phyloP scores from a whole-genome alignment of 2,797 vertebrate genomes.

The Mormyrops attenuatus region DNA sequence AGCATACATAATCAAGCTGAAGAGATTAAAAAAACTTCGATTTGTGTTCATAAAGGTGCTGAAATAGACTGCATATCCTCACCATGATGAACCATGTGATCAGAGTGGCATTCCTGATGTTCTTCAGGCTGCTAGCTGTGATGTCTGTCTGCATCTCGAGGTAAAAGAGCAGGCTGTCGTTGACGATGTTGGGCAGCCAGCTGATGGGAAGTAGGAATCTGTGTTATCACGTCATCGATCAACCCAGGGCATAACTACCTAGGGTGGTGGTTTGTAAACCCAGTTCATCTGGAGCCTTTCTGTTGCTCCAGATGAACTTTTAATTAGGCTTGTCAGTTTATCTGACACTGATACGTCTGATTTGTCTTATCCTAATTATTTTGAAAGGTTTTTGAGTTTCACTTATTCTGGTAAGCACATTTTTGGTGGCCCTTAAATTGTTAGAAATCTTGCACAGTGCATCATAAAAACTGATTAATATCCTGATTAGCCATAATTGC shows the following conservation, averaged over 20 bases:
- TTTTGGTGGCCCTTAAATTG: background rate
- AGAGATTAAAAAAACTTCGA: background rate
- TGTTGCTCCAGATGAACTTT: background rate
- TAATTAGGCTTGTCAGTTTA: background rate
- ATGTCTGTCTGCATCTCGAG: slow-evolving; percentile 85
- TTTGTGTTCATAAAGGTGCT: background rate
- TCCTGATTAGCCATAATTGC: background rate
- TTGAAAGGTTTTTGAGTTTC: background rate
- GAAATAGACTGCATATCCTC: slow-evolving; percentile 60
- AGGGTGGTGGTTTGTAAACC: slow-evolving; percentile 60
- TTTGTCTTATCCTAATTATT: slow-evolving; percentile 4
- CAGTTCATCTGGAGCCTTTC: slow-evolving; percentile 78
- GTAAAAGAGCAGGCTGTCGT: slow-evolving; percentile 87
- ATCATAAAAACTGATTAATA: background rate
- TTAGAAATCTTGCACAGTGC: background rate
- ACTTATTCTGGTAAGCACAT: background rate
- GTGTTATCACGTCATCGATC: slow-evolving; percentile 39
- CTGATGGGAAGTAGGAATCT: slow-evolving; percentile 62
- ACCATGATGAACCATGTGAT: slow-evolving; percentile 97
- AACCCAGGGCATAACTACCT: slow-evolving; percentile 18
- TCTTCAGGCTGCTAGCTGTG: slow-evolving; percentile 61
- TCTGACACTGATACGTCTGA: background rate
- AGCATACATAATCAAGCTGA: background rate
- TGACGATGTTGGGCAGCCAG: slow-evolving; percentile 90
- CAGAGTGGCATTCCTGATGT: slow-evolving; percentile 73